These are phyloP conservation scores for Brotula barbata DNA, from an alignment of 2,797 vertebrate species.

Conservation along the genomic window DNA sequence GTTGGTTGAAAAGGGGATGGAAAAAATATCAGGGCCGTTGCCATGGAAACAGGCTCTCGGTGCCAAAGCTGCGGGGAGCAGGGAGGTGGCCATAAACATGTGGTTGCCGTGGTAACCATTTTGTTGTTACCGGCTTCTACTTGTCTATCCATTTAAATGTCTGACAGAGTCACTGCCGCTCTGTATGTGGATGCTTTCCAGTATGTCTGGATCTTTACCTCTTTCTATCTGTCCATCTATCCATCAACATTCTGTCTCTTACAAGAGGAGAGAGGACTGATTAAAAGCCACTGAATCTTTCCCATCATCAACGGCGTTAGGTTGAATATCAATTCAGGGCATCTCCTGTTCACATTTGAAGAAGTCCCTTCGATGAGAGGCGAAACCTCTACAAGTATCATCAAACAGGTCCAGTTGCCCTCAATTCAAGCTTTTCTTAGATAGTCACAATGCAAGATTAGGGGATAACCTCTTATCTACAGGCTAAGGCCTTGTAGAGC, in stretches of 20 bases:
- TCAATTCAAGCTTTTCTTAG: too few relatives aligned
- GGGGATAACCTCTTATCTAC: too few relatives aligned
- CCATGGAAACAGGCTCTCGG: constrained; percentile 80
- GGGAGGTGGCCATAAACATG: constrained; percentile 76
- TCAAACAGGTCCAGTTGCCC: too few relatives aligned
- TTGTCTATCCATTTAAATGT: constrained; percentile 4
- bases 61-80: constrained; percentile 65
- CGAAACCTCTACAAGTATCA: too few relatives aligned
- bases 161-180: not conserved
- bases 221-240: not conserved
- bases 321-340: too few relatives aligned
- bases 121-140: constrained; percentile 42
- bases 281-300: not conserved
- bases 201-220: not conserved
- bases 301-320: not conserved
- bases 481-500: too few relatives aligned
- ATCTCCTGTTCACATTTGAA: too few relatives aligned
- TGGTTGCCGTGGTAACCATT: constrained; percentile 75
- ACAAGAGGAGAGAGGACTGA: not conserved
- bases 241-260: not conserved
- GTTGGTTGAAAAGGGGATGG: constrained; percentile 30
- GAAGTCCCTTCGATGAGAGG: too few relatives aligned
- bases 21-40: constrained; percentile 67
- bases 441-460: too few relatives aligned
- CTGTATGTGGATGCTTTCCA: not conserved